These are phyloP conservation scores for Rhogogaster chlorosoma DNA, from an alignment of 2,888 invertebrate species.

Conservation along the genomic window DNA sequence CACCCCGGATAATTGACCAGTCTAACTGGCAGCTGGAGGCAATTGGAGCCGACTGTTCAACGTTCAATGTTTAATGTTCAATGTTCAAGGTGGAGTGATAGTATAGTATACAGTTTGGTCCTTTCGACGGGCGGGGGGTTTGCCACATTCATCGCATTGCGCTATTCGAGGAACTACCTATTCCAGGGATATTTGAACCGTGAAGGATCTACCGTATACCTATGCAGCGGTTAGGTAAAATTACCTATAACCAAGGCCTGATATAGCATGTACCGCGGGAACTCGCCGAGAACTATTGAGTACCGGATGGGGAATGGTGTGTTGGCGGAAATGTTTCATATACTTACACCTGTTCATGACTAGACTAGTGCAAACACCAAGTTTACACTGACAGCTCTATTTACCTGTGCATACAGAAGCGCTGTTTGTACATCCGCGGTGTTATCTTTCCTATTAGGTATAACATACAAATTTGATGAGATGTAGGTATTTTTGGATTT, in stretches of 20 bases:
- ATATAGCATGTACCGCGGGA: conserved; percentile 3
- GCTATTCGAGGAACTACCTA: conserved; percentile 38
- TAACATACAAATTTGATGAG: not conserved
- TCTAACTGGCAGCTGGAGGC: conserved; percentile 9
- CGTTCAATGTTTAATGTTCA: not conserved
- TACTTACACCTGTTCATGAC: conserved; percentile 41
- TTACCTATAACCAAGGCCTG: conserved; percentile 25
- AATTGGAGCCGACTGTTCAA: not conserved
- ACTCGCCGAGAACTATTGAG: conserved; percentile 36
- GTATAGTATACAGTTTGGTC: conserved; percentile 1
- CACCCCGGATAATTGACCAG: conserved; percentile 13
- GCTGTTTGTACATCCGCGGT: not conserved
- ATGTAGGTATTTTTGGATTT: not conserved
- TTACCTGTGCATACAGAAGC: not conserved
- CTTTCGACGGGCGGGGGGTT: not conserved
- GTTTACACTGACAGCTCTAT: conserved; percentile 43
- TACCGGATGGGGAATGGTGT: conserved; percentile 42
- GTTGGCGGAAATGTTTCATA: conserved; percentile 48
- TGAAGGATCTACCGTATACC: conserved; percentile 28
- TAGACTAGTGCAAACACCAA: conserved; percentile 29
- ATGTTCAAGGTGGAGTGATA: not conserved
- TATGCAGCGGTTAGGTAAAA: conserved; percentile 37
- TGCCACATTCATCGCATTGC: conserved; percentile 40
- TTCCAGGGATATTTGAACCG: conserved; percentile 37
- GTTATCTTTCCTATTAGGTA: conserved; percentile 22